A percentile compares a stretch with the other conserved stretches of the same genome.
Evolutionary conservation across 2,888 invertebrate species (phyloP).

Genomic region (Ophioninae sp.): DNA sequence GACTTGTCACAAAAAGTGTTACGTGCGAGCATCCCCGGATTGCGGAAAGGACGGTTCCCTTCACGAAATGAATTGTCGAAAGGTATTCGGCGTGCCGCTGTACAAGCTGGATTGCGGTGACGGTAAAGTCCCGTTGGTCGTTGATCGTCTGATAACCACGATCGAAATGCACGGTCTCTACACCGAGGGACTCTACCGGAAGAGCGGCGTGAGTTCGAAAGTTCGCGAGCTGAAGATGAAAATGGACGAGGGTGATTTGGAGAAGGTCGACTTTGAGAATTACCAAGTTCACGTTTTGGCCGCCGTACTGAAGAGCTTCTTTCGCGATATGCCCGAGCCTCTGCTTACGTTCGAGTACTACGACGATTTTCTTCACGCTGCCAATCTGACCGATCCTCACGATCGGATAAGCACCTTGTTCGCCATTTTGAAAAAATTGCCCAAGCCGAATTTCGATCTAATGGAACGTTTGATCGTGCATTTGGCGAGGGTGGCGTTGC

Average conservation of each 20-base stretch:
- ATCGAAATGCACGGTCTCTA: slow-evolving; percentile 96
- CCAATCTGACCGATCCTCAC: slow-evolving; percentile 90
- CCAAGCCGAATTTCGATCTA: slow-evolving; percentile 93
- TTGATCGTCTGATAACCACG: slow-evolving; percentile 93
- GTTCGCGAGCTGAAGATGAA: slow-evolving; percentile 89
- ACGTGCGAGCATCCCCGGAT: slow-evolving; percentile 86
- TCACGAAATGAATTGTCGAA: slow-evolving; percentile 82
- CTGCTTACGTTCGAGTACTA: slow-evolving; percentile 95
- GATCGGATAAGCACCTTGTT: slow-evolving; percentile 93
- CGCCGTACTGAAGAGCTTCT: slow-evolving; percentile 93
- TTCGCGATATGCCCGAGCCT: slow-evolving; percentile 96
- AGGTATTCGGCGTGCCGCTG: slow-evolving; percentile 92
- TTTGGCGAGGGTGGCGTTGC: slow-evolving; percentile 92
- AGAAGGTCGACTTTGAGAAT: slow-evolving; percentile 87
- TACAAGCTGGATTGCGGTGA: slow-evolving; percentile 88
- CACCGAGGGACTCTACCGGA: slow-evolving; percentile 96
- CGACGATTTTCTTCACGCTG: slow-evolving; percentile 95
- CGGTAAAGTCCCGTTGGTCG: slow-evolving; percentile 92
- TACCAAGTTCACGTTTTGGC: slow-evolving; percentile 95
- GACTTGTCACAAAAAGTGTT: slow-evolving; percentile 97
- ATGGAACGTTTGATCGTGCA: slow-evolving; percentile 97
- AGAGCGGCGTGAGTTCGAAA: slow-evolving; percentile 93
- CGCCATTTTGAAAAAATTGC: slow-evolving; percentile 93
- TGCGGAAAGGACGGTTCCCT: slow-evolving; percentile 83
- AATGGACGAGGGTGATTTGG: slow-evolving; percentile 89